Conservation (phyloP, 2,797 vertebrate genomes). For the Pseudochirops cupreus region DNA sequence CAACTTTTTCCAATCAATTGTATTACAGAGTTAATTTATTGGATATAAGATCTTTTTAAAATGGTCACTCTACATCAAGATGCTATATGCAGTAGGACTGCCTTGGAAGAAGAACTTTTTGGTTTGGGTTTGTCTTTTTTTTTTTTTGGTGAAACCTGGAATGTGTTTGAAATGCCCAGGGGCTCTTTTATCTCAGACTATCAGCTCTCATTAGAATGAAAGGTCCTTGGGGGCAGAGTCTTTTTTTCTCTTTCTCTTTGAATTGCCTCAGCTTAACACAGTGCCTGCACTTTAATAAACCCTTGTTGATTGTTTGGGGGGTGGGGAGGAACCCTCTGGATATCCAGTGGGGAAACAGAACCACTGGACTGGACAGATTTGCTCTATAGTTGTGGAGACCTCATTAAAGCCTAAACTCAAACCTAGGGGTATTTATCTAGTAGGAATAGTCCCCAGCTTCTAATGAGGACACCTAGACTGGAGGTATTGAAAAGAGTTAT, state of each 20-base stretch:
- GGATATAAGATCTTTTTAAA: neutral
- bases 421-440: neutral
- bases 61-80: neutral
- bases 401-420: neutral
- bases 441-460: neutral
- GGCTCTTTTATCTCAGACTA: neutral
- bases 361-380: neutral
- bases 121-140: too few relatives aligned
- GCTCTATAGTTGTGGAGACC: neutral
- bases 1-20: neutral
- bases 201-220: neutral
- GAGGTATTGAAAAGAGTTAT: neutral
- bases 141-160: neutral
- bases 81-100: neutral
- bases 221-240: neutral
- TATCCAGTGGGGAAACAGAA: neutral
- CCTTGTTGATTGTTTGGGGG: neutral
- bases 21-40: neutral
- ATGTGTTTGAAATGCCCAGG: neutral
- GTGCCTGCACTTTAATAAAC: neutral
- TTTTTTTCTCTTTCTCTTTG: neutral
- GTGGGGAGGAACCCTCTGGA: neutral
- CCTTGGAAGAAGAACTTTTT: neutral
- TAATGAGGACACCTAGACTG: neutral
- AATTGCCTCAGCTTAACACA: neutral